phyloP scores from a whole-genome alignment of 2,797 vertebrate genomes.

The Scleropages formosus region DNA sequence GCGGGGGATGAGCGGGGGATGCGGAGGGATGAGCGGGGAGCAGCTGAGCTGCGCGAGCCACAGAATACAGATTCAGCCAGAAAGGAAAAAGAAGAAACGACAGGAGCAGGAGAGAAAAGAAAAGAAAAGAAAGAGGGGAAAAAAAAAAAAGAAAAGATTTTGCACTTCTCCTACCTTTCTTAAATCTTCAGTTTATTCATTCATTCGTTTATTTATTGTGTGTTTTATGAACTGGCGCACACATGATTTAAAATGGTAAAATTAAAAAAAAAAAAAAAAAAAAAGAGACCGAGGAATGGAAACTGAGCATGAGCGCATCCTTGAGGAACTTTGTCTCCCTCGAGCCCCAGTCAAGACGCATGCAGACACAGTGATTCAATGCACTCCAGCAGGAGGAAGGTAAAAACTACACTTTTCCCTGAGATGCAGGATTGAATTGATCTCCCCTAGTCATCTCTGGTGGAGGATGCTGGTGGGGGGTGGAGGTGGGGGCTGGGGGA shows the following conservation, averaged over 20 bases:
- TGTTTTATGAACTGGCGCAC: background rate
- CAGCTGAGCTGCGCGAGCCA: constrained; percentile 43
- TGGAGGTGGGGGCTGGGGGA: constrained; percentile 43
- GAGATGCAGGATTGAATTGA: constrained; percentile 48
- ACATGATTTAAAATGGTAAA: no score
- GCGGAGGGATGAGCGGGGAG: constrained; percentile 34
- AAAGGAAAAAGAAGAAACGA: constrained; percentile 32
- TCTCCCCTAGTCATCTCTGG: constrained; percentile 46
- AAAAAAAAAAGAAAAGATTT: background rate
- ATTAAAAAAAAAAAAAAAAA: no score
- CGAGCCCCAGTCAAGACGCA: constrained; percentile 49
- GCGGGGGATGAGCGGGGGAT: no score
- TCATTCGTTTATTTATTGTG: constrained; percentile 17
- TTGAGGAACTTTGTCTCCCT: constrained; percentile 49
- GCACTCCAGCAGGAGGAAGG: constrained; percentile 35
- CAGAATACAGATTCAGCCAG: constrained; percentile 48
- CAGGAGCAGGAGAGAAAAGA: constrained; percentile 30
- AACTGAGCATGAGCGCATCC: constrained; percentile 39
- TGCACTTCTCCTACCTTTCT: no score
- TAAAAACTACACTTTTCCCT: constrained; percentile 21
- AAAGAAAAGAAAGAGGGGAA: background rate
- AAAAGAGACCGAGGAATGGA: constrained; percentile 29
- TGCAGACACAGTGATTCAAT: constrained; percentile 49
- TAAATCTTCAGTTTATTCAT: no score
- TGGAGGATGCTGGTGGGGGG: constrained; percentile 41